A percentile compares a stretch with the other conserved stretches of the same genome.
Conservation (phyloP, 1,140 invertebrate species). For the Micrasema longulum region DNA sequence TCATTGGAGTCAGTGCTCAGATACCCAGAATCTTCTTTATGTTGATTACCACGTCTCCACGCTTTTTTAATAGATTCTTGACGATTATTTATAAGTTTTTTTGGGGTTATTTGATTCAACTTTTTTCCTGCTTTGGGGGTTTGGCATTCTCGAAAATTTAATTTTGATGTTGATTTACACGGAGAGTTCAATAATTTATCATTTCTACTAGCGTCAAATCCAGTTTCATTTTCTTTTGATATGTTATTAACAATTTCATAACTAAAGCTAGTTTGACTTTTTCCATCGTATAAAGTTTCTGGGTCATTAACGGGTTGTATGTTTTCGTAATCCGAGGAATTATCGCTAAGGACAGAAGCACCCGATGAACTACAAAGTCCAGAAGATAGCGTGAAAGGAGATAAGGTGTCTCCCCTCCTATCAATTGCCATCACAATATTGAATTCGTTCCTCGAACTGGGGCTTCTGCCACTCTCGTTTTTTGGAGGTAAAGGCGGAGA, state of each 20-base stretch:
- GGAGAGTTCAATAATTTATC: background rate
- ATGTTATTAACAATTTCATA: no score
- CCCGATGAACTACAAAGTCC: conserved; percentile 59
- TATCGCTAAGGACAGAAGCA: conserved; percentile 60
- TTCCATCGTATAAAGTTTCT: no score
- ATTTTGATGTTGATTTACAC: conserved; percentile 25
- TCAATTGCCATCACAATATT: conserved; percentile 37
- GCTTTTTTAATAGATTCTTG: conserved; percentile 40
- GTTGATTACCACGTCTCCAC: conserved; percentile 54
- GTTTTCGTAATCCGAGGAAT: conserved; percentile 65
- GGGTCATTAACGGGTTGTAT: conserved; percentile 38
- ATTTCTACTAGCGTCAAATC: no score
- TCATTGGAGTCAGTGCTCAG: conserved; percentile 81
- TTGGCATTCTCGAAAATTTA: conserved; percentile 43
- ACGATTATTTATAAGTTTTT: conserved; percentile 32
- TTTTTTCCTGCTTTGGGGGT: conserved; percentile 50
- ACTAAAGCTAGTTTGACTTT: no score
- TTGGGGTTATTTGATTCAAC: conserved; percentile 11
- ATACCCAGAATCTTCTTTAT: conserved; percentile 76
- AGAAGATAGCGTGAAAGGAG: conserved; percentile 48
- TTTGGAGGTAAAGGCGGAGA: conserved; percentile 68
- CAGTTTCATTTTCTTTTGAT: background rate
- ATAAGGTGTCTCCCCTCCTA: conserved; percentile 46
- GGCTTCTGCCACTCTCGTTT: conserved; percentile 74
- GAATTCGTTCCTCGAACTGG: conserved; percentile 61